Evolutionary conservation across 2,888 invertebrate species (phyloP).

Genomic region (Eupithecia insigniata): DNA sequence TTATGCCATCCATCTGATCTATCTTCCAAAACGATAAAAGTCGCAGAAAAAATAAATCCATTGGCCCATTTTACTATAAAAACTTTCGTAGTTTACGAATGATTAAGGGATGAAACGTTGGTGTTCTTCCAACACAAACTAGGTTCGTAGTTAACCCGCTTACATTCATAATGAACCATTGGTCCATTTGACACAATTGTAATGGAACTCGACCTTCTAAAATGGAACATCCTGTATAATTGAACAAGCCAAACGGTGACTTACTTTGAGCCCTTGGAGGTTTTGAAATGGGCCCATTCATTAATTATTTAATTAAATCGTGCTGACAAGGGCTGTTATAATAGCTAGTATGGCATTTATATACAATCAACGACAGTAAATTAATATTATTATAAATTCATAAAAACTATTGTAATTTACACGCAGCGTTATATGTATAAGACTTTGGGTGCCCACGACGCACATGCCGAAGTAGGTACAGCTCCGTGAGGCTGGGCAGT

Average conservation of each 20-base stretch:
- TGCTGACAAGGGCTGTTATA: not conserved
- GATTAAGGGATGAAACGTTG: too few relatives aligned
- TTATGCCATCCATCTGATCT: not conserved
- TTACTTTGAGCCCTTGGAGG: not conserved
- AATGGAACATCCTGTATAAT: not conserved
- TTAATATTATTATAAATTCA: too few relatives aligned
- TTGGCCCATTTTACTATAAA: not conserved
- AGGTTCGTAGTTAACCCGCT: too few relatives aligned
- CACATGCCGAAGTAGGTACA: too few relatives aligned
- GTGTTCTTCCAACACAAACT: too few relatives aligned
- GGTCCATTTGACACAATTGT: too few relatives aligned
- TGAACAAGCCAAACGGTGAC: not conserved
- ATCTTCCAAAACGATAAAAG: not conserved
- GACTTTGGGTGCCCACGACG: too few relatives aligned
- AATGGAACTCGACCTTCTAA: not conserved
- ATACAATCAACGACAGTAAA: not conserved
- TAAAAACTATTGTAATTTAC: too few relatives aligned
- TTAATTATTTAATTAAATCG: not conserved
- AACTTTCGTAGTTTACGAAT: too few relatives aligned
- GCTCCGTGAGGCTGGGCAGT: too few relatives aligned
- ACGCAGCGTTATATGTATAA: too few relatives aligned
- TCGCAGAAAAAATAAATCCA: not conserved
- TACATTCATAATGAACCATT: too few relatives aligned
- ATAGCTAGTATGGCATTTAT: not conserved
- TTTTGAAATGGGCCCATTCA: not conserved